A percentile compares a stretch with the other conserved stretches of the same genome.
Evolutionary conservation across 2,888 invertebrate species (phyloP).

Genomic region (Tinea pellionella): DNA sequence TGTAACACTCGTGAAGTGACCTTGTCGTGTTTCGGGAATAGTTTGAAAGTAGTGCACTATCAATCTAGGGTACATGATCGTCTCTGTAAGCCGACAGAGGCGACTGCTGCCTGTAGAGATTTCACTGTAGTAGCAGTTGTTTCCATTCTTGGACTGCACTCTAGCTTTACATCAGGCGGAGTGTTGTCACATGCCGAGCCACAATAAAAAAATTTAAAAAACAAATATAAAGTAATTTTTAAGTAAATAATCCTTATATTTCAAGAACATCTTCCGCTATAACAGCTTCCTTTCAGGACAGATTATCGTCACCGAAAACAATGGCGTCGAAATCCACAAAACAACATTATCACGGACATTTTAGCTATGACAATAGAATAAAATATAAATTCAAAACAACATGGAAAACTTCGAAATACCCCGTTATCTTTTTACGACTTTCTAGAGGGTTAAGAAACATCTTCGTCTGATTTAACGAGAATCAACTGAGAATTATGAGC

Average conservation of each 20-base stretch:
- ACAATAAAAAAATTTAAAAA: no score
- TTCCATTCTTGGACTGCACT: no score
- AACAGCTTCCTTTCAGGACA: neutral
- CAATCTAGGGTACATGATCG: no score
- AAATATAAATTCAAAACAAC: conserved; percentile 3
- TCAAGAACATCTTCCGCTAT: neutral
- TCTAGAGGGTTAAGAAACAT: neutral
- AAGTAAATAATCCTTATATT: neutral
- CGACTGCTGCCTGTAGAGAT: no score
- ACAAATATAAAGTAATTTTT: neutral
- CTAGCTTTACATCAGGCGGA: no score
- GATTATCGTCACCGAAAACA: neutral
- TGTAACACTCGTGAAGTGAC: no score
- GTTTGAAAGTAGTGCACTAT: no score
- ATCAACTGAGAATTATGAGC: conserved; percentile 10
- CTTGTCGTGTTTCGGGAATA: no score
- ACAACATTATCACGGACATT: neutral
- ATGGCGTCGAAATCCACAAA: neutral
- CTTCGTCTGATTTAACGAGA: conserved; percentile 10
- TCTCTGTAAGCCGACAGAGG: no score
- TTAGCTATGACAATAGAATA: neutral
- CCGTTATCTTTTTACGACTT: conserved; percentile 12
- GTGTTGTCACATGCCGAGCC: no score
- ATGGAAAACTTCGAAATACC: conserved; percentile 10
- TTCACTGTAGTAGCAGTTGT: no score